These are phyloP conservation scores for Thumatha senex DNA, from an alignment of 2,888 invertebrate species.

Conservation along the genomic window DNA sequence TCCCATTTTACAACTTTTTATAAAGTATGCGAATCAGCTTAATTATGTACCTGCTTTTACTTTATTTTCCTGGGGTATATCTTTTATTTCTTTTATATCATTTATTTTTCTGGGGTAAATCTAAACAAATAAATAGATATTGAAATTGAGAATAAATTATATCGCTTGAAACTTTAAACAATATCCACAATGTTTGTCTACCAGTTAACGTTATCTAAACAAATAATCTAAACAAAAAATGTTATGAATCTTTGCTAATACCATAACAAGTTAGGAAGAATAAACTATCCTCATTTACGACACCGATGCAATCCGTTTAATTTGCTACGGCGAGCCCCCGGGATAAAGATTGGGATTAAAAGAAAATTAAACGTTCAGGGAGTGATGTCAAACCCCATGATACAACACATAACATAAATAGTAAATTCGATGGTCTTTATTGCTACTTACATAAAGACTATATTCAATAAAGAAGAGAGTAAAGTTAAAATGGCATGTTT, in stretches of 20 bases:
- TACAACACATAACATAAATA: conserved; percentile 28
- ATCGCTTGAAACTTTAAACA: too few relatives aligned
- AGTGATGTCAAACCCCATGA: conserved; percentile 70
- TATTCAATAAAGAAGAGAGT: conserved; percentile 15
- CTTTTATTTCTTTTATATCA: too few relatives aligned
- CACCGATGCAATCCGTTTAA: conserved; percentile 80
- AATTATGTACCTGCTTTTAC: too few relatives aligned
- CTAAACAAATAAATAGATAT: too few relatives aligned
- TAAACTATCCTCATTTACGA: conserved; percentile 80
- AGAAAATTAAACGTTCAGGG: conserved; percentile 79
- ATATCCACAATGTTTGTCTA: conserved; percentile 6
- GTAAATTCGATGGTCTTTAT: conserved; percentile 25
- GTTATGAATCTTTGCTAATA: conserved; percentile 36
- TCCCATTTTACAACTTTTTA: too few relatives aligned
- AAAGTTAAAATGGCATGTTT: conserved; percentile 39
- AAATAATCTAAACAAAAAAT: conserved; percentile 51
- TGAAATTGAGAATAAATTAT: too few relatives aligned
- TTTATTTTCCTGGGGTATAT: too few relatives aligned
- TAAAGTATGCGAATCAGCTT: too few relatives aligned
- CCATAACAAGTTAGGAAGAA: conserved; percentile 63
- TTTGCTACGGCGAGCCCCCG: conserved; percentile 78
- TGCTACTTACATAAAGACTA: conserved; percentile 23
- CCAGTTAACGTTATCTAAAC: conserved; percentile 19
- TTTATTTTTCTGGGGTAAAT: too few relatives aligned
- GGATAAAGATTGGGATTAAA: conserved; percentile 79